phyloP scores from a whole-genome alignment of 2,888 invertebrate genomes.

The Perdita meconis region DNA sequence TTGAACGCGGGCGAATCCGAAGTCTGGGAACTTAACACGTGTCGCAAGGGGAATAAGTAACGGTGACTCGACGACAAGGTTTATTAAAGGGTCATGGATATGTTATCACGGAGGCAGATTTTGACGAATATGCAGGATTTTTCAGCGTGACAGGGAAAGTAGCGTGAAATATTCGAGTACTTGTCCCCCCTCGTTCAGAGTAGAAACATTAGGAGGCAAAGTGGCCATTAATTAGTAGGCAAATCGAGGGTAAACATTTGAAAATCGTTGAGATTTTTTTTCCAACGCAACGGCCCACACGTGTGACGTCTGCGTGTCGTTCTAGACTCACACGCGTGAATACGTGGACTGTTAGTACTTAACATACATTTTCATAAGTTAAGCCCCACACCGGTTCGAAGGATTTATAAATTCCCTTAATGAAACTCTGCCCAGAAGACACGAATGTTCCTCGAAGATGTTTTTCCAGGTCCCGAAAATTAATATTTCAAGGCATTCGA shows the following conservation, averaged over 20 bases:
- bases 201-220: slow-evolving; percentile 11
- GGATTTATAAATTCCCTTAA: slow-evolving; percentile 63
- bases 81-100: neutral
- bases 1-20: neutral
- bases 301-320: slow-evolving; percentile 30
- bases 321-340: slow-evolving; percentile 20
- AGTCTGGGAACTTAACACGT: neutral
- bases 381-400: slow-evolving; percentile 23
- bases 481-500: too few species aligned
- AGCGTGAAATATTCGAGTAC: neutral
- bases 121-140: slow-evolving; percentile 10
- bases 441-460: slow-evolving; percentile 22
- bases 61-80: neutral
- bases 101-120: slow-evolving; percentile 7
- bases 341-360: slow-evolving; percentile 53
- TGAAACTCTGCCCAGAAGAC: slow-evolving; percentile 30
- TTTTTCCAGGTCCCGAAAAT: too few species aligned
- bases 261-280: slow-evolving; percentile 61
- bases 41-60: slow-evolving; percentile 12
- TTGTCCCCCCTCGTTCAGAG: neutral
- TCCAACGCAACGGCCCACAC: slow-evolving; percentile 30
- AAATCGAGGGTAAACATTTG: slow-evolving; percentile 46
- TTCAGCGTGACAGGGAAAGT: slow-evolving; percentile 30
- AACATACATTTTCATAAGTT: slow-evolving; percentile 68
- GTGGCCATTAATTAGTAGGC: slow-evolving; percentile 61